Evolutionary conservation across 2,113 vertebrate species (phyloP).

Genomic region (Pseudorectes ferrugineus): DNA sequence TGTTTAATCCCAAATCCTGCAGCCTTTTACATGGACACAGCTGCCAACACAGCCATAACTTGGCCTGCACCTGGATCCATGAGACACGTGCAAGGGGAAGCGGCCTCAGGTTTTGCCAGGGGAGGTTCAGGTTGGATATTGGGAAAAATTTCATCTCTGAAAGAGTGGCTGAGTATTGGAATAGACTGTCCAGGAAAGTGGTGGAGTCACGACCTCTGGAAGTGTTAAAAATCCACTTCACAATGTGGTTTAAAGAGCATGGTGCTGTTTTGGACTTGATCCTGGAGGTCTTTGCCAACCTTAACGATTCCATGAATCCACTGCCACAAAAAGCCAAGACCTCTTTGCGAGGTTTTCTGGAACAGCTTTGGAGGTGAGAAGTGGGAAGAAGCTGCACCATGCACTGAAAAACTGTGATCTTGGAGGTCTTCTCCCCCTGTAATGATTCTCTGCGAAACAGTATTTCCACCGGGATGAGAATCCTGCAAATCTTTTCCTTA

Average conservation of each 20-base stretch:
- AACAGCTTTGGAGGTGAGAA: not conserved
- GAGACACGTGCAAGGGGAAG: not conserved
- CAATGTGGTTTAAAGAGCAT: not conserved
- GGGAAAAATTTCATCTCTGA: not conserved
- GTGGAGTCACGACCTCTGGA: not conserved
- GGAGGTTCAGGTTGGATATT: not conserved
- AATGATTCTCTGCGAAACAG: not conserved
- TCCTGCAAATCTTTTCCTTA: not conserved
- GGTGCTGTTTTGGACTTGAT: not conserved
- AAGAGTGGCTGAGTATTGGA: not conserved
- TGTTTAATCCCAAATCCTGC: not conserved
- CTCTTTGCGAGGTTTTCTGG: not conserved
- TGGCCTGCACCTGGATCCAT: fast-evolving
- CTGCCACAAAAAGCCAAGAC: not conserved
- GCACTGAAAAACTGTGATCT: not conserved
- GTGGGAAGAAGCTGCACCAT: not conserved
- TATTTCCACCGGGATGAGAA: not conserved
- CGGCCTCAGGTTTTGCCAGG: not conserved
- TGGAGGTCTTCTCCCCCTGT: not conserved
- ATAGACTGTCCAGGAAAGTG: not conserved
- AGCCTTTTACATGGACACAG: not conserved
- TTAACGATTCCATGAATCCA: not conserved
- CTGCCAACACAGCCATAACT: not conserved
- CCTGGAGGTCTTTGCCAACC: not conserved
- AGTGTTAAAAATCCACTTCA: not conserved